These are phyloP conservation scores for Taxidea taxus DNA, from an alignment of 2,113 vertebrate genomes.

Conservation along the genomic window DNA sequence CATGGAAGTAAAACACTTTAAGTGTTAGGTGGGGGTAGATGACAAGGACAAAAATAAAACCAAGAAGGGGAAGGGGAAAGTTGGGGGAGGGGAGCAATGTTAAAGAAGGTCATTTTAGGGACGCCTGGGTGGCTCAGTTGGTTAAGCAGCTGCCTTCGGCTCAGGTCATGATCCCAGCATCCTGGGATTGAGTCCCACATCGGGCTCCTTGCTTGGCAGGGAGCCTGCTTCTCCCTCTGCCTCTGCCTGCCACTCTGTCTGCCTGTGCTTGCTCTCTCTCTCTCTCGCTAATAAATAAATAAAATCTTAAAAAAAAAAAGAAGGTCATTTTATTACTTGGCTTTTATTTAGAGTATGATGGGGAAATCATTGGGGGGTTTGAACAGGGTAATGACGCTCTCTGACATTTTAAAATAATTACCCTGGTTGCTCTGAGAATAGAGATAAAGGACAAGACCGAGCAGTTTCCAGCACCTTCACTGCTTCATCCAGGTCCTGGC, in stretches of 20 bases:
- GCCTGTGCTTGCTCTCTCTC: too few species aligned
- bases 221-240: too few species aligned
- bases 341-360: background rate
- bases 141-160: too few species aligned
- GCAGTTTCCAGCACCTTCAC: background rate
- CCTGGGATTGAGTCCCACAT: too few species aligned
- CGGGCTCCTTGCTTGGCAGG: too few species aligned
- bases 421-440: constrained; percentile 17
- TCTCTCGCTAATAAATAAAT: too few species aligned
- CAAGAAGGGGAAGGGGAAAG: background rate
- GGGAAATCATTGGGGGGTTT: background rate
- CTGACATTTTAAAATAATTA: constrained; percentile 46
- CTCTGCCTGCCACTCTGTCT: too few species aligned
- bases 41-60: background rate
- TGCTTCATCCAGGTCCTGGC: background rate
- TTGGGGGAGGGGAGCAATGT: background rate
- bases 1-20: background rate
- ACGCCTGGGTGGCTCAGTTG: too few species aligned
- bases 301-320: too few species aligned
- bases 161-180: too few species aligned
- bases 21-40: background rate
- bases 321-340: background rate
- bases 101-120: background rate
- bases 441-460: background rate
- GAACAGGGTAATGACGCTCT: background rate